These are phyloP conservation scores for Thermophis baileyi DNA, from an alignment of 2,113 vertebrate species.

Conservation along the genomic window DNA sequence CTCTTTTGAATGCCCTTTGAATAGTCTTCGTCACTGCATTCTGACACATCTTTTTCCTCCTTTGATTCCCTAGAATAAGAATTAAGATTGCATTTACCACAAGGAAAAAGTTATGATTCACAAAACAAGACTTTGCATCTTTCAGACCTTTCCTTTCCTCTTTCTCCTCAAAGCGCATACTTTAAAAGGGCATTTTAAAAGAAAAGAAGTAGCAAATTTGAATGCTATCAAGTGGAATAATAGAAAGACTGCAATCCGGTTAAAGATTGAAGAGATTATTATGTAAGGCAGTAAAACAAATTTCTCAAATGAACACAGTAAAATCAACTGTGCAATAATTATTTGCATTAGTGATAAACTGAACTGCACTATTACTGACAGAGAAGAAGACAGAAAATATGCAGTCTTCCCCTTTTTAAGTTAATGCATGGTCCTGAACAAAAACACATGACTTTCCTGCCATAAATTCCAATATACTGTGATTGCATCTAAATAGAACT, in stretches of 20 bases:
- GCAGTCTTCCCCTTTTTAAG: background rate
- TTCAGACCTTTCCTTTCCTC: background rate
- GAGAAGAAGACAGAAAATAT: background rate
- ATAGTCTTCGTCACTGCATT: slow-evolving; percentile 73
- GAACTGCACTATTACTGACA: slow-evolving; percentile 9
- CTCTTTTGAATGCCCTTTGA: slow-evolving; percentile 73
- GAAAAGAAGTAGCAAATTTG: slow-evolving; percentile 39
- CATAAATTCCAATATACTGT: background rate
- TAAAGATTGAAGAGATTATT: slow-evolving; percentile 32
- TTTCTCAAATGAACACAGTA: background rate
- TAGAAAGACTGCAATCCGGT: slow-evolving; percentile 28
- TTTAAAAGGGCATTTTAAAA: slow-evolving; percentile 36
- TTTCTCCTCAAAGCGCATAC: slow-evolving; percentile 25
- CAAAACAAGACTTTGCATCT: background rate
- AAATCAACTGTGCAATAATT: slow-evolving; percentile 6
- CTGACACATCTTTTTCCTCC: slow-evolving; percentile 63
- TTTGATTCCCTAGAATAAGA: slow-evolving; percentile 71
- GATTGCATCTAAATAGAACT: background rate
- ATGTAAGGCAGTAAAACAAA: slow-evolving; percentile 28
- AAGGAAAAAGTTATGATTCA: background rate
- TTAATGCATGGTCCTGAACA: background rate
- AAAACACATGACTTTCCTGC: background rate
- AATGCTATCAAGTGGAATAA: slow-evolving; percentile 37
- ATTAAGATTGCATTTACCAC: slow-evolving; percentile 45
- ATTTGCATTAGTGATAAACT: background rate